phyloP scores from a whole-genome alignment of 2,113 vertebrate species.

The Meriones unguiculatus region DNA sequence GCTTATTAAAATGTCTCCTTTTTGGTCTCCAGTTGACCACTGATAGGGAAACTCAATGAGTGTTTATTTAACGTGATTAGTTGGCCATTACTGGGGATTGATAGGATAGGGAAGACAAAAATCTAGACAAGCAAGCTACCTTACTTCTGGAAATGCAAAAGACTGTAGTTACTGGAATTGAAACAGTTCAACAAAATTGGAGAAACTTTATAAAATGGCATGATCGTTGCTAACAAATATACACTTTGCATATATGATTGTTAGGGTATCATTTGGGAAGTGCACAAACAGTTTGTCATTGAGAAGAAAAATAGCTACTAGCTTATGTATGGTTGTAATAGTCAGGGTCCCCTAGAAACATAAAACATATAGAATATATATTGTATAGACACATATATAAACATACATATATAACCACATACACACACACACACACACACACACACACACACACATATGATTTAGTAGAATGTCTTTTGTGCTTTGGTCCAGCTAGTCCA shows the following conservation, averaged over 20 bases:
- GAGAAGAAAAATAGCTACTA: neutral
- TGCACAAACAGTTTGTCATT: neutral
- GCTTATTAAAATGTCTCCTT: neutral
- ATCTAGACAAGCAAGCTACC: too few species aligned
- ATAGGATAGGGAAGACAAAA: neutral
- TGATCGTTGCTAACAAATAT: neutral
- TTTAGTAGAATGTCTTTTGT: neutral
- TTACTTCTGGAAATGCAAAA: neutral
- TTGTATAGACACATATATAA: neutral
- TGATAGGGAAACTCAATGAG: neutral
- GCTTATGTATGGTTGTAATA: neutral
- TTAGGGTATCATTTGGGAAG: neutral
- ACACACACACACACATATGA: neutral
- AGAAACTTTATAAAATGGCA: neutral
- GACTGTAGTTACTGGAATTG: neutral
- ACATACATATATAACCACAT: neutral
- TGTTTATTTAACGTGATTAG: neutral
- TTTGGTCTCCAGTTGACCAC: too few species aligned
- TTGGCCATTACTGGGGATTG: neutral
- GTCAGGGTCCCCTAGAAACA: neutral
- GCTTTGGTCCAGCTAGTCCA: neutral
- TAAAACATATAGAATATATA: neutral
- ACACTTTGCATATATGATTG: constrained; percentile 2
- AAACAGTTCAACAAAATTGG: neutral
- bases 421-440: neutral